phyloP scores from a whole-genome alignment of 2,888 invertebrate genomes.

The Polydrusus pterygomalis region DNA sequence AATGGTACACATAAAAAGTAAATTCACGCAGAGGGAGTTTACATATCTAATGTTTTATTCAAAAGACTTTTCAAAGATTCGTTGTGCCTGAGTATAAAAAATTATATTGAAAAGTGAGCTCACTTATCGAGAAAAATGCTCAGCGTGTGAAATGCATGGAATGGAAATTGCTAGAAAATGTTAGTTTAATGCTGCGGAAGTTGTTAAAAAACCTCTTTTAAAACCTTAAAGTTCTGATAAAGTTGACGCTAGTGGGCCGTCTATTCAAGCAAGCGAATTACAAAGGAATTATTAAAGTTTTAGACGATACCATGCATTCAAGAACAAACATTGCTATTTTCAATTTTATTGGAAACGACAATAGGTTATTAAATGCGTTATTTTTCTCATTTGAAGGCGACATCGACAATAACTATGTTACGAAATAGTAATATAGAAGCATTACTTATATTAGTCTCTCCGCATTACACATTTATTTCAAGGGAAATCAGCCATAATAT shows the following conservation, averaged over 20 bases:
- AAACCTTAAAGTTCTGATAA: conserved; percentile 17
- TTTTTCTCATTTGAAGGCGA: not conserved
- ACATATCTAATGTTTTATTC: conserved; percentile 50
- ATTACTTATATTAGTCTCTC: too few species aligned
- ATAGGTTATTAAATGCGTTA: not conserved
- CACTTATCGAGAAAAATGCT: conserved; percentile 26
- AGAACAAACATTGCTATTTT: not conserved
- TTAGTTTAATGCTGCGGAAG: conserved; percentile 32
- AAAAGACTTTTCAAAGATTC: conserved; percentile 28
- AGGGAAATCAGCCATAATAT: too few species aligned
- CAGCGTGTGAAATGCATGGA: conserved; percentile 19
- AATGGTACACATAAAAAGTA: conserved; percentile 44
- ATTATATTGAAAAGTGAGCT: conserved; percentile 36
- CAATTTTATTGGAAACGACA: not conserved
- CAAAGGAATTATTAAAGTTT: conserved; percentile 18
- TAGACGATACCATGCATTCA: conserved; percentile 6
- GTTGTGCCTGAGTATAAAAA: conserved; percentile 28
- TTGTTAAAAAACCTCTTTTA: conserved; percentile 16
- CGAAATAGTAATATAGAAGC: not conserved
- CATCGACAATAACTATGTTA: too few species aligned
- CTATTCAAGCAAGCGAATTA: not conserved
- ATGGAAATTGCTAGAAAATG: conserved; percentile 22
- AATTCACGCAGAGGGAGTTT: conserved; percentile 32
- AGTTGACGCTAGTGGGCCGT: conserved; percentile 1
- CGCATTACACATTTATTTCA: too few species aligned